These are phyloP conservation scores for Desoria tigrina DNA, from an alignment of 2,888 invertebrate species.

Conservation along the genomic window DNA sequence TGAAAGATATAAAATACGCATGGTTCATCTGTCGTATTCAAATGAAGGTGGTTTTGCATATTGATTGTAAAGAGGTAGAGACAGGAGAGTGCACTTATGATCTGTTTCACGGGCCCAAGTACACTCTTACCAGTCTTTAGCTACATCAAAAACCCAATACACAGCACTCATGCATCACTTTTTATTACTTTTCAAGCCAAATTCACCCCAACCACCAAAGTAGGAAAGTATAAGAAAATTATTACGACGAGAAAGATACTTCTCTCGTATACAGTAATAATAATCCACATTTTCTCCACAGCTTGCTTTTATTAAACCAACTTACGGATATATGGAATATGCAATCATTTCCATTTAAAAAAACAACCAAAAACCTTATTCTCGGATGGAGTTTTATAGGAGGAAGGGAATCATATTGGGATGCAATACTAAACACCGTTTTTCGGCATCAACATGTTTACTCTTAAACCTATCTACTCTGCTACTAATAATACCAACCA, in stretches of 20 bases:
- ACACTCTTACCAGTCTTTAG: constrained; percentile 46
- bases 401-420: too few relatives aligned
- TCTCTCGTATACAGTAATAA: constrained; percentile 10
- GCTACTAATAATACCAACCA: too few relatives aligned
- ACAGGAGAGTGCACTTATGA: constrained; percentile 39
- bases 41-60: constrained; percentile 49
- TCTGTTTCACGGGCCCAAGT: constrained; percentile 43
- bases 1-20: background rate
- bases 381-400: too few relatives aligned
- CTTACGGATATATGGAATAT: constrained; percentile 3
- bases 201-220: constrained; percentile 25
- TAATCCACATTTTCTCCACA: constrained; percentile 37
- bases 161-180: constrained; percentile 40
- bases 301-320: constrained; percentile 40
- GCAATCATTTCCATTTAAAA: constrained; percentile 26
- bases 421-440: too few relatives aligned
- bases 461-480: too few relatives aligned
- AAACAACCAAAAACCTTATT: too few relatives aligned
- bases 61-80: constrained; percentile 43
- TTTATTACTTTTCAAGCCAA: constrained; percentile 27
- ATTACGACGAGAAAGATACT: constrained; percentile 16
- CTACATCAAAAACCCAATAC: constrained; percentile 47
- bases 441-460: too few relatives aligned
- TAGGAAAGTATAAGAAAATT: constrained; percentile 25
- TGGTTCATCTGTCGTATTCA: constrained; percentile 47